A percentile compares a stretch with the other conserved stretches of the same genome.
Conservation (phyloP, 2,888 invertebrate species). For the Malacosoma neustria region DNA sequence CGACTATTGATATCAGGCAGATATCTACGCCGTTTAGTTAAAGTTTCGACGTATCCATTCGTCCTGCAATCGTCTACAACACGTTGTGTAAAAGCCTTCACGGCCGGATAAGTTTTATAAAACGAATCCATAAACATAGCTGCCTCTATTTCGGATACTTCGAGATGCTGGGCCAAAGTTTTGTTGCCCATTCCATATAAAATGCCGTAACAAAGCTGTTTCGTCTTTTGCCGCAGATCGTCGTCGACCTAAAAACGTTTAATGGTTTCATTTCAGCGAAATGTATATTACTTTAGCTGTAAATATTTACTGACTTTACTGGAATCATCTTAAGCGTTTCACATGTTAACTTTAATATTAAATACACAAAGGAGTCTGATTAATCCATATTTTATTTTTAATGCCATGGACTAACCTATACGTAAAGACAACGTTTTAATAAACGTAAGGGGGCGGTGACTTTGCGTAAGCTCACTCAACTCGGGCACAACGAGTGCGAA, state of each 20-base stretch:
- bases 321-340: too few relatives aligned
- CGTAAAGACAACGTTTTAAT: too few relatives aligned
- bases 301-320: too few relatives aligned
- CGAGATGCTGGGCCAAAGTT: slow-evolving; percentile 85
- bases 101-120: slow-evolving; percentile 82
- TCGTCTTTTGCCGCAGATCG: slow-evolving; percentile 87
- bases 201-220: slow-evolving; percentile 96
- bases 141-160: slow-evolving; percentile 86
- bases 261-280: neutral
- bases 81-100: slow-evolving; percentile 73
- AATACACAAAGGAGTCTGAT: too few relatives aligned
- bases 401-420: too few relatives aligned
- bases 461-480: too few relatives aligned
- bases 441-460: too few relatives aligned
- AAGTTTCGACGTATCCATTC: slow-evolving; percentile 88
- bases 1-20: slow-evolving; percentile 83
- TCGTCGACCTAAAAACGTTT: slow-evolving; percentile 77
- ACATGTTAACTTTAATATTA: too few relatives aligned
- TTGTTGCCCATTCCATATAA: slow-evolving; percentile 97
- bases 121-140: slow-evolving; percentile 86
- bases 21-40: slow-evolving; percentile 85
- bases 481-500: too few relatives aligned
- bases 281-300: neutral
- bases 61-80: slow-evolving; percentile 78
- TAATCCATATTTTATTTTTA: too few relatives aligned